Percentiles rank a stretch among this genome's conserved stretches.
Conservation (phyloP, 2,113 vertebrate genomes). For the Cichladusa arquata region DNA sequence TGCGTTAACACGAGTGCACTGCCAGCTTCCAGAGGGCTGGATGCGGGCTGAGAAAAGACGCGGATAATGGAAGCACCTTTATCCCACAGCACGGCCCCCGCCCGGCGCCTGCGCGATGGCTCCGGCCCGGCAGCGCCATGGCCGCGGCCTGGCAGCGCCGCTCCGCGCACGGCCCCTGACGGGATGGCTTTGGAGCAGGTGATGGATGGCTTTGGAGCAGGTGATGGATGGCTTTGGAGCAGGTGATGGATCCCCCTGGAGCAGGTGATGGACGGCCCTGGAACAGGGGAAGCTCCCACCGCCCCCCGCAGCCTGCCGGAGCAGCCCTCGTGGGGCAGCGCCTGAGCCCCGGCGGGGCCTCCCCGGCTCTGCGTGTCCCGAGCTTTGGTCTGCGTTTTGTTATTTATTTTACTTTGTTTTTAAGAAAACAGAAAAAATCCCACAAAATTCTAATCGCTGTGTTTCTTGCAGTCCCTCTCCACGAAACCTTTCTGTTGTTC, state of each 20-base stretch:
- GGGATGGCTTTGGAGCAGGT: background rate
- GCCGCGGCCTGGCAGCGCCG: accelerated
- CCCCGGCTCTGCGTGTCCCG: accelerated
- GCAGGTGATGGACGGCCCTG: background rate
- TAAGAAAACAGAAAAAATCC: accelerated
- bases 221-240: background rate
- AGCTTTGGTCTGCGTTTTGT: background rate
- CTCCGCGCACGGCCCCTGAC: accelerated
- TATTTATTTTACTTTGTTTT: background rate
- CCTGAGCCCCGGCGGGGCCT: background rate
- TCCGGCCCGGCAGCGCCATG: background rate
- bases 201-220: background rate
- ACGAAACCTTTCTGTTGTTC: accelerated
- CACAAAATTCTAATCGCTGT: background rate
- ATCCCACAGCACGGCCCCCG: accelerated
- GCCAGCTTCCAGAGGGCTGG: background rate
- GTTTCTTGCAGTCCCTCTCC: background rate
- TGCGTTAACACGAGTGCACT: accelerated
- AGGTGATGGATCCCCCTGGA: background rate
- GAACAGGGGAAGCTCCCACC: accelerated
- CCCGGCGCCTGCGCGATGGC: background rate
- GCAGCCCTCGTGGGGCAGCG: background rate
- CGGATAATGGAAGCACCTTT: accelerated
- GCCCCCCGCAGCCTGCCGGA: accelerated
- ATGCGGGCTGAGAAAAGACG: background rate